phyloP scores from a whole-genome alignment of 2,797 vertebrate species.

The Sarcoramphus papa region DNA sequence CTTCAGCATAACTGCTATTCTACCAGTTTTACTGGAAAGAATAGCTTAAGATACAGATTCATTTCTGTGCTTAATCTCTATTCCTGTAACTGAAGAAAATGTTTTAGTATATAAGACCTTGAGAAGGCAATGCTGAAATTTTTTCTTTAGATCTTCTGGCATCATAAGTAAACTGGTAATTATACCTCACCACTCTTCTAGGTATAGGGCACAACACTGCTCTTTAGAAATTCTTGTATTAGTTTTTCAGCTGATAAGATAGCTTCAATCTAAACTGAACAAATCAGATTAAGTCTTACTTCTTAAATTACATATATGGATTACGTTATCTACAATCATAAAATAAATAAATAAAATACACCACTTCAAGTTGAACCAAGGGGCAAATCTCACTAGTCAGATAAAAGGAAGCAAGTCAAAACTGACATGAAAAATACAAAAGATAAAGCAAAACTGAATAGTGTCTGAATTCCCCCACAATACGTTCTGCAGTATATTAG shows the following conservation, averaged over 20 bases:
- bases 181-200: not conserved
- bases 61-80: not conserved
- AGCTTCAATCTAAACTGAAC: not conserved
- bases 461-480: not conserved
- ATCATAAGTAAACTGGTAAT: not conserved
- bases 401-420: not conserved
- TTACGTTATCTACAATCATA: not conserved
- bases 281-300: not conserved
- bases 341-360: not conserved
- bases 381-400: not conserved
- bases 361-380: not conserved
- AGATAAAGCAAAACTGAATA: not conserved
- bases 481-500: not conserved
- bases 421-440: not conserved
- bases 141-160: not conserved
- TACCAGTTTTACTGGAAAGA: not conserved
- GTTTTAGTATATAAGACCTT: not conserved
- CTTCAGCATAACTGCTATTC: not conserved
- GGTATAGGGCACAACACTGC: not conserved
- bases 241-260: not conserved
- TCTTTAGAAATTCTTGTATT: not conserved
- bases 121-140: not conserved
- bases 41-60: not conserved
- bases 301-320: not conserved
- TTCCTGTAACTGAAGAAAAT: accelerated